Percentiles rank a stretch among this genome's conserved stretches.
Evolutionary conservation across 2,113 vertebrate genomes (phyloP).

Genomic region (Amphilophus citrinellus): DNA sequence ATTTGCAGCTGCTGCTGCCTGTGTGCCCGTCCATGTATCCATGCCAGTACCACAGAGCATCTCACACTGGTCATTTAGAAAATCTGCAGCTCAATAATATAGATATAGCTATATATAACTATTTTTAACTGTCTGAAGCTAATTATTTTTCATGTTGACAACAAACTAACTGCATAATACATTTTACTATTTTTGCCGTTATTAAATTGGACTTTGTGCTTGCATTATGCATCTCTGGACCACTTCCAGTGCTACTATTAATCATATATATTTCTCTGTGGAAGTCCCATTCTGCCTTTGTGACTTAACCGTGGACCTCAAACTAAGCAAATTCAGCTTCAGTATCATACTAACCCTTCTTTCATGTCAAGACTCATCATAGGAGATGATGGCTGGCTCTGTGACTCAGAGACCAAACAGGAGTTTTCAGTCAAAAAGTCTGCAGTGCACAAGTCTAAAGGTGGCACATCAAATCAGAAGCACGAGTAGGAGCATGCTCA

Average conservation of each 20-base stretch:
- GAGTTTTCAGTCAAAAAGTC: neutral
- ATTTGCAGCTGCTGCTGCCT: slow-evolving; percentile 76
- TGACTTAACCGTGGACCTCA: neutral
- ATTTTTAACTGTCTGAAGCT: neutral
- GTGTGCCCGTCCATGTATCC: neutral
- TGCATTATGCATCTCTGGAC: neutral
- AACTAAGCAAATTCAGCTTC: neutral
- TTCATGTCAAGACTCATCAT: neutral
- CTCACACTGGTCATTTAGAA: slow-evolving; percentile 39
- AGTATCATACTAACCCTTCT: neutral
- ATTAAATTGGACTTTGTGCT: neutral
- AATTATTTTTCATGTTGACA: neutral
- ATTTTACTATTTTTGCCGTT: neutral
- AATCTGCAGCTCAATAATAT: slow-evolving; percentile 13
- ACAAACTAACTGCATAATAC: neutral
- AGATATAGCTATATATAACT: neutral
- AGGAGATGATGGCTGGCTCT: neutral
- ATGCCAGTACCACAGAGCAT: slow-evolving; percentile 23
- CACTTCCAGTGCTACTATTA: neutral
- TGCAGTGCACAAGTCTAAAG: neutral
- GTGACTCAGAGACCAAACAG: neutral
- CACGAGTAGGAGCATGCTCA: neutral
- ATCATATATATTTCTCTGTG: neutral
- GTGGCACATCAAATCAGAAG: slow-evolving; percentile 7
- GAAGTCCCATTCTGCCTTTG: neutral